A percentile compares a stretch with the other conserved stretches of the same genome.
Evolutionary conservation across 2,113 vertebrate species (phyloP).

Genomic region (Podocnemis expansa): DNA sequence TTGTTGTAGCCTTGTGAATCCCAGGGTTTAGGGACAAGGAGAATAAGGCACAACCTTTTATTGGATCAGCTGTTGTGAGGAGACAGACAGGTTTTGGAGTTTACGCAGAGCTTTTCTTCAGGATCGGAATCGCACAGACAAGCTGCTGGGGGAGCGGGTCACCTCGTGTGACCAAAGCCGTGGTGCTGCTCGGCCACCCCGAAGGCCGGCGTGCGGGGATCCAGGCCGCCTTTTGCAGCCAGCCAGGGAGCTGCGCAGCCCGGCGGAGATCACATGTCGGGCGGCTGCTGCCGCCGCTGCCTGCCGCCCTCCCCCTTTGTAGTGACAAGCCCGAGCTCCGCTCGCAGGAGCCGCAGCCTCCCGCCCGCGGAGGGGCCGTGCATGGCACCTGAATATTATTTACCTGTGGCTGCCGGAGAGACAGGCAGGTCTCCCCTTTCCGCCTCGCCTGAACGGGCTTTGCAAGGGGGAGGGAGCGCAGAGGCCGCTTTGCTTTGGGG

Average conservation of each 20-base stretch:
- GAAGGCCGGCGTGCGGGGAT: too few relatives aligned
- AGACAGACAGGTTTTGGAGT: not conserved
- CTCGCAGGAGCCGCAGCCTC: conserved; percentile 26
- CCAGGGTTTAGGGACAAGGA: not conserved
- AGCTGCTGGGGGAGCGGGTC: not conserved
- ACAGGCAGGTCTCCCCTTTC: not conserved
- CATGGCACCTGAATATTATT: conserved; percentile 61
- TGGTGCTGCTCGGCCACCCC: not conserved
- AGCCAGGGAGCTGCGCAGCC: conserved; percentile 67
- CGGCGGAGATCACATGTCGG: conserved; percentile 88
- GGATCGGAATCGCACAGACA: not conserved
- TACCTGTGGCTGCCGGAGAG: conserved; percentile 65
- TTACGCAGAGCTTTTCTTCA: too few relatives aligned
- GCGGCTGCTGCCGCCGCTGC: conserved; percentile 20
- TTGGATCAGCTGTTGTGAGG: not conserved
- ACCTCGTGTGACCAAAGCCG: too few relatives aligned
- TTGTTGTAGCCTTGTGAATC: not conserved
- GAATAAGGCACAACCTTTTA: not conserved
- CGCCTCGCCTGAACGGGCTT: not conserved
- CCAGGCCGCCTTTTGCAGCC: conserved; percentile 87
- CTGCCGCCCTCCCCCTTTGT: conserved; percentile 84
- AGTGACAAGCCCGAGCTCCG: conserved; percentile 87
- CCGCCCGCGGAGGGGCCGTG: conserved; percentile 69
- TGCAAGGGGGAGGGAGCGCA: not conserved
- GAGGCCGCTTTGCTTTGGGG: not conserved